Base-by-base conservation (phyloP, 2,888 invertebrate genomes). In the Chaetogeoica ovagalla region DNA sequence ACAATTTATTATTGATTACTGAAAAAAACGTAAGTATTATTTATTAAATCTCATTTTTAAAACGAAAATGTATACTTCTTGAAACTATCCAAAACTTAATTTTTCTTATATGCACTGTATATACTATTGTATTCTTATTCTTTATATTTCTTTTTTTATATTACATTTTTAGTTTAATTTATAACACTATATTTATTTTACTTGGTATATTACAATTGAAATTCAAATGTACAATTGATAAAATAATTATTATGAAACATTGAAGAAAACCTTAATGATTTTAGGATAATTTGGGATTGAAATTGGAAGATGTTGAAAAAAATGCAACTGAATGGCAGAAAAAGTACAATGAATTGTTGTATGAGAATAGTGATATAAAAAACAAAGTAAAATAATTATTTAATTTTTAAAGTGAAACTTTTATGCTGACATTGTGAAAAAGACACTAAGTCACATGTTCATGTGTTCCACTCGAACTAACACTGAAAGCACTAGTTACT, bases 21-120 rank as follows among this genome's bases (percentile, higher is more conserved):
- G 68, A 76, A 66, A 68, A 59, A 1, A 76, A 68, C 59, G 75
- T 76, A 68, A 76, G 59, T 59, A 59, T 66, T 75, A 5, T 43
- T 57, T 1, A 7, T 0, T 11, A 39, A 9, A 21, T 0, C 3
- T 21, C 7, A 21, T 59, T 59, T 59, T 48, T 48, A 13, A 48
- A 48, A 21, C 21, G 59, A 59, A 21, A 21, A 59, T 0, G 0
- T 59, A 7, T 21, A 8, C n/a, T n/a, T 1, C n/a, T 59, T 59
- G 3, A 8, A 21, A 59, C 17, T 59, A 21, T 21, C 1, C 59
- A 21, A 9, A n/a, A 59, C 11, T 59, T 21, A 48, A 48, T 48
- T 48, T 13, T 13, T 11, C 11, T 48, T 13, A 48, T 13, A 48
- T 3, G 3, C 15, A 48, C 15, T 13, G 1, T 13, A 13, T 48